Evolutionary conservation across 2,113 vertebrate species (phyloP).

Genomic region (Puntigrus tetrazona): DNA sequence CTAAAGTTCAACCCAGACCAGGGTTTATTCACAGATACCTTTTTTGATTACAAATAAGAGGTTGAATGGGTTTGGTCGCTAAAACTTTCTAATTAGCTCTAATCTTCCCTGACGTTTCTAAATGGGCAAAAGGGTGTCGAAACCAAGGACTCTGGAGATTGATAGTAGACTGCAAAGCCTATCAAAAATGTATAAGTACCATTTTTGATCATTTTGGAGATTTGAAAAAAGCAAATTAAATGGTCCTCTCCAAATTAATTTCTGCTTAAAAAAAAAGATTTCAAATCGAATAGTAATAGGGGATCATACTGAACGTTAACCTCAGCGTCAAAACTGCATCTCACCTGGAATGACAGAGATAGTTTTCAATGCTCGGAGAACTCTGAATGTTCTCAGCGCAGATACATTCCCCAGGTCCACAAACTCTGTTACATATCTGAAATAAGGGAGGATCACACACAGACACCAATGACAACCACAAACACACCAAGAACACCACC

Average conservation of each 20-base stretch:
- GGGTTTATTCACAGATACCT: background rate
- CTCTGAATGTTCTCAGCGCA: conserved; percentile 96
- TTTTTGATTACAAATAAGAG: background rate
- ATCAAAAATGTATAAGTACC: conserved; percentile 81
- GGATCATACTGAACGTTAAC: conserved; percentile 61
- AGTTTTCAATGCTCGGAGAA: conserved; percentile 97
- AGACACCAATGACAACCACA: conserved; percentile 85
- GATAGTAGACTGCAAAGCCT: conserved; percentile 88
- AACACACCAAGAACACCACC: conserved; percentile 75
- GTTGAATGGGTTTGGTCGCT: background rate
- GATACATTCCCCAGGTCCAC: conserved; percentile 95
- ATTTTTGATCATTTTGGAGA: conserved; percentile 79
- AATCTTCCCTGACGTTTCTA: conserved; percentile 54
- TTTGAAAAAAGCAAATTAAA: conserved; percentile 70
- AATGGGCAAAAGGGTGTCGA: conserved; percentile 67
- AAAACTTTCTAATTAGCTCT: background rate
- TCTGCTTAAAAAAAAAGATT: conserved; percentile 57
- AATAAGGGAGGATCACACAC: conserved; percentile 90
- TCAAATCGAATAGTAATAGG: conserved; percentile 40
- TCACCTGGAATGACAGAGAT: conserved; percentile 96
- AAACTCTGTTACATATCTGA: conserved; percentile 95
- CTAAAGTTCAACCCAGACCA: background rate
- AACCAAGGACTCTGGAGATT: conserved; percentile 58
- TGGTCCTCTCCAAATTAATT: conserved; percentile 74
- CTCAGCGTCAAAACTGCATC: conserved; percentile 72